Evolutionary conservation across 2,797 vertebrate genomes (phyloP), one percentile per base, ranked within the genome.

Genomic region (Sardinella longiceps): DNA sequence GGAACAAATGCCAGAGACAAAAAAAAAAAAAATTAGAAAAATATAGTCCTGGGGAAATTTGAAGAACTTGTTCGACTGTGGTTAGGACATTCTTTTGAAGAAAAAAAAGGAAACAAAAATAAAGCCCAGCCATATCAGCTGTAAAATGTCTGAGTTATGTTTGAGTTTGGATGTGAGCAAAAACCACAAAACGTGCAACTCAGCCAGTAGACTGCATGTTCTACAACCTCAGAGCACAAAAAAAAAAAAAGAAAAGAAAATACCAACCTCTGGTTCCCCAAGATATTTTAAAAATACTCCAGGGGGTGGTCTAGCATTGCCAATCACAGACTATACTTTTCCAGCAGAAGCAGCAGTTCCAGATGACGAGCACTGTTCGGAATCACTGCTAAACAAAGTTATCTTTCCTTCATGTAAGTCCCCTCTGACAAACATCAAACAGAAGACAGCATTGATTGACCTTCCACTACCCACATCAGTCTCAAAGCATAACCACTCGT

Each of bases 71-170:
- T 77, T 43, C 15, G 37, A 77, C 7, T 77, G 70, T 10, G 70
- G 70, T 77, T 43, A 43, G 33, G 37, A 77, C 70, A 77, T 77
- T 43, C 37, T 43, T 77, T 77, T 37, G 3, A 77, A 77, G 33
- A 70, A 18, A 10, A 77, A 18, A 43, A 43, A 43, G 7, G 25
- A 43, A 77, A 77, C 6, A 43, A 77, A 12, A 77, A 77, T 20
- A 77, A 39, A 53, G 46, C 60, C 66, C 82, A 83, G 70, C 51
- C 23, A 18, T 20, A 14, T 84, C 33, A 7, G 66, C 46, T 84
- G 83, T 77, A 84, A 50, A 84, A 33, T 77, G 33, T 77, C 70
- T 77, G 37, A 53, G 18, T 23, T 53, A 5, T 39, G 70, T 77
- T 77, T 77, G 37, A 77, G 33, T 77, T 77, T 43, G 37, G 70